Conservation (phyloP, 2,797 vertebrate species). For the Columba guinea region DNA sequence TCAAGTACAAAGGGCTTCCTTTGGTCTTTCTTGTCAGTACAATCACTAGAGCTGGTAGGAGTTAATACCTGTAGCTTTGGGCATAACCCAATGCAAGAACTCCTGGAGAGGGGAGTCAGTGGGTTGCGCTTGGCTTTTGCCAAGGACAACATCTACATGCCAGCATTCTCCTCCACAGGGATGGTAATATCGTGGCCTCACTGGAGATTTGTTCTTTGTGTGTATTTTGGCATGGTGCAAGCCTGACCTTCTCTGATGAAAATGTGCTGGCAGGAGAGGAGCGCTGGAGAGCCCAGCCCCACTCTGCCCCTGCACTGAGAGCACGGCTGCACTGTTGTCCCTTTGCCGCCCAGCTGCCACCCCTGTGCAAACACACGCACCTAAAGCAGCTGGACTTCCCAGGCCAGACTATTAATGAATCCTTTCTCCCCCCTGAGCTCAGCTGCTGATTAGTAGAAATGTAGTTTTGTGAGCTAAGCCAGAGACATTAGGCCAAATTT, state of each 20-base stretch:
- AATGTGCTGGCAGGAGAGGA: not conserved
- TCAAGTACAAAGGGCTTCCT: not conserved
- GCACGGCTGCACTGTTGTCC: not conserved
- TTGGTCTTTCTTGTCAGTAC: not conserved
- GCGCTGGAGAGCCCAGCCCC: not conserved
- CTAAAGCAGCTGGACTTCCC: not conserved
- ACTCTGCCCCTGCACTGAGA: not conserved
- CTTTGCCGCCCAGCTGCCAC: fast-evolving
- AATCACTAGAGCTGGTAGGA: not conserved
- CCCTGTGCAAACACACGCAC: not conserved
- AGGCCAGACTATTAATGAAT: not conserved
- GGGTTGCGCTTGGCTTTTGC: not conserved
- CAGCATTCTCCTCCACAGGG: not conserved
- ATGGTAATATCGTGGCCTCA: fast-evolving
- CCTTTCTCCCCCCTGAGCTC: not conserved
- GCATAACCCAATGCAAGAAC: not conserved
- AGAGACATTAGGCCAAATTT: not conserved
- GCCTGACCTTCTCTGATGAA: not conserved
- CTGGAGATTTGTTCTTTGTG: not conserved
- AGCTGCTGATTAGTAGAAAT: not conserved
- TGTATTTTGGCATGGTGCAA: not conserved
- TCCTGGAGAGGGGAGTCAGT: not conserved
- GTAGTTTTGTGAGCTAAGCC: not conserved
- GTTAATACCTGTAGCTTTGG: not conserved
- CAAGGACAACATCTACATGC: not conserved